Conservation (phyloP, 2,113 vertebrate genomes). For the Daphoenositta chrysoptera region DNA sequence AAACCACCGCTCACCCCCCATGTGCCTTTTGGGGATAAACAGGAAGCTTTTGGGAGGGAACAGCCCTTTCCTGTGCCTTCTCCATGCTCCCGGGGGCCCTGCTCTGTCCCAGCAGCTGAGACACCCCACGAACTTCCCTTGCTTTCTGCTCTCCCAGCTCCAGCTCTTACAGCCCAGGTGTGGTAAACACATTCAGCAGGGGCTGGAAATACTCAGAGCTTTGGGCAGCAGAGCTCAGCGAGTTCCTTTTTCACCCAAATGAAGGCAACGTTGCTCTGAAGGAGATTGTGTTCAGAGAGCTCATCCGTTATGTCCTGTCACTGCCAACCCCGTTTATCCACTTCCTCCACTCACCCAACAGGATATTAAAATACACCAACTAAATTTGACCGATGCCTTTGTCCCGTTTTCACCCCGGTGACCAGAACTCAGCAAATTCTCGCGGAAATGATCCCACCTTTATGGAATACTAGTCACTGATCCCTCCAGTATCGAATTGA, state of each 20-base stretch:
- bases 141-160: neutral
- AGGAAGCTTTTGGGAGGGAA: neutral
- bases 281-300: neutral
- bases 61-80: neutral
- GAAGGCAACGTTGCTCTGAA: rapidly evolving
- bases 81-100: neutral
- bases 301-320: neutral
- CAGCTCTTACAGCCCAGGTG: neutral
- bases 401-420: neutral
- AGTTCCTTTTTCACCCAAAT: neutral
- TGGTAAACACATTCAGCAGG: neutral
- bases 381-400: rapidly evolving
- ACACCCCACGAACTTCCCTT: rapidly evolving
- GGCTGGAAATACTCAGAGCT: neutral
- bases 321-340: neutral
- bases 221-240: rapidly evolving
- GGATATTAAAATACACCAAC: neutral
- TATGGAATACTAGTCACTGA: rapidly evolving
- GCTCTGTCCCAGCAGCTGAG: neutral
- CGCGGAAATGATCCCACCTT: neutral
- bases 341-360: neutral
- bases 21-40: neutral
- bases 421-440: neutral
- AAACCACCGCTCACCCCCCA: rapidly evolving
- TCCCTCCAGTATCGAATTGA: neutral